A percentile compares a stretch with the other conserved stretches of the same genome.
Evolutionary conservation across 2,113 vertebrate genomes (phyloP).

Genomic region (Xiphophorus couchianus): DNA sequence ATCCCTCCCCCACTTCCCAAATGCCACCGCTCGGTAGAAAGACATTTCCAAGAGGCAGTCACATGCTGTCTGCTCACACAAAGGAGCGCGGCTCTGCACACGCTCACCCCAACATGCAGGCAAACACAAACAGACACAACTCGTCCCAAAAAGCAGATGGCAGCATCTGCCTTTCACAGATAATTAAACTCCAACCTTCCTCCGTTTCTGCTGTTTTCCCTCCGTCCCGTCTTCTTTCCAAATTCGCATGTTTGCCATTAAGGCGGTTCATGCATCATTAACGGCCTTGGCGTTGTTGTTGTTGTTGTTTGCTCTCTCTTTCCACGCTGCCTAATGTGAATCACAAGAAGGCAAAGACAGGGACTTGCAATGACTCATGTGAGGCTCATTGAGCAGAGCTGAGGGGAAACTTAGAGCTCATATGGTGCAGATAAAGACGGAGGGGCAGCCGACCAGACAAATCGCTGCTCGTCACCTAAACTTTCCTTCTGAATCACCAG

Average conservation of each 20-base stretch:
- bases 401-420: conserved; percentile 33
- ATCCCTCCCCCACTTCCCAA: conserved; percentile 57
- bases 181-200: conserved; percentile 52
- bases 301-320: conserved; percentile 44
- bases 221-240: conserved; percentile 16
- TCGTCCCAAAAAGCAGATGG: conserved; percentile 48
- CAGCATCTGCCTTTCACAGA: conserved; percentile 68
- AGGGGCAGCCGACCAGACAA: neutral
- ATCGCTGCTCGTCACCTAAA: neutral
- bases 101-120: conserved; percentile 29
- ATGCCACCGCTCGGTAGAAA: conserved; percentile 61
- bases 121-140: conserved; percentile 24
- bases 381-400: conserved; percentile 67
- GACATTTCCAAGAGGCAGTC: conserved; percentile 51
- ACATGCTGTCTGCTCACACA: conserved; percentile 43
- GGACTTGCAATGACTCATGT: conserved; percentile 46
- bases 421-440: conserved; percentile 26
- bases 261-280: conserved; percentile 61
- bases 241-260: conserved; percentile 56
- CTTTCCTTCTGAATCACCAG: neutral
- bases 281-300: conserved; percentile 53
- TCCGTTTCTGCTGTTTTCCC: neutral
- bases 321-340: conserved; percentile 61
- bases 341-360: conserved; percentile 40
- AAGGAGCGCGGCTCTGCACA: conserved; percentile 38